Base-by-base conservation (phyloP, 2,888 invertebrate species). In the Limulus polyphemus region DNA sequence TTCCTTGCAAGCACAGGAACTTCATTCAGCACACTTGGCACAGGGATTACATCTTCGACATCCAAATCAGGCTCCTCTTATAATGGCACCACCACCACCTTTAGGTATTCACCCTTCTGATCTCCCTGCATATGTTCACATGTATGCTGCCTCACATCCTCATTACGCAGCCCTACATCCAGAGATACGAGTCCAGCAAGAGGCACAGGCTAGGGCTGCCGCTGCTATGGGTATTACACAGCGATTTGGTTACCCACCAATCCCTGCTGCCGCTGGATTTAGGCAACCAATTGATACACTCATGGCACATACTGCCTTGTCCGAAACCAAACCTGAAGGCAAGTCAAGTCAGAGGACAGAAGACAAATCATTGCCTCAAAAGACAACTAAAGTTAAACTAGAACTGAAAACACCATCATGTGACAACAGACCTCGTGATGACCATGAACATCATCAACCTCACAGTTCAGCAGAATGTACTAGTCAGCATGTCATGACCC, bases 101-200 rank as follows among this genome's bases (percentile, higher is more conserved):
- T 46, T 64, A 4, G 58, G 64, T 16, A 60, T 68, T 13, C 69
- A 68, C 46, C 70, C 69, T 11, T 47, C 62, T 13, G 69, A 68
- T 10, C 59, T 68, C 11, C 57, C 62, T n/a, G 57, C 63, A 17
- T 65, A 67, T 57, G 60, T 70, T 54, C 69, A 69, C 55, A 32
- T 32, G 32, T 65, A 65, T 50, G 55, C 61, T 32, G 62, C 65
- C 14, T 65, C 67, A 11, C 60, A 62, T 60, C 67, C 65, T 14
- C 62, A 63, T 57, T 61, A 64, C 14, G 48, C 57, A 32, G 32
- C 32, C 13, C 49, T 67, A 13, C 67, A 67, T 63, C 60, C 68
- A 12, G 70, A 70, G n/a, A 57, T 70, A 17, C 56, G 70, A 17
- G 69, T 65, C 32, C 69, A 68, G 52, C 69, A 69, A 60, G 63